Evolutionary conservation across 2,888 invertebrate species (phyloP).

Genomic region (Galerucella pusilla): DNA sequence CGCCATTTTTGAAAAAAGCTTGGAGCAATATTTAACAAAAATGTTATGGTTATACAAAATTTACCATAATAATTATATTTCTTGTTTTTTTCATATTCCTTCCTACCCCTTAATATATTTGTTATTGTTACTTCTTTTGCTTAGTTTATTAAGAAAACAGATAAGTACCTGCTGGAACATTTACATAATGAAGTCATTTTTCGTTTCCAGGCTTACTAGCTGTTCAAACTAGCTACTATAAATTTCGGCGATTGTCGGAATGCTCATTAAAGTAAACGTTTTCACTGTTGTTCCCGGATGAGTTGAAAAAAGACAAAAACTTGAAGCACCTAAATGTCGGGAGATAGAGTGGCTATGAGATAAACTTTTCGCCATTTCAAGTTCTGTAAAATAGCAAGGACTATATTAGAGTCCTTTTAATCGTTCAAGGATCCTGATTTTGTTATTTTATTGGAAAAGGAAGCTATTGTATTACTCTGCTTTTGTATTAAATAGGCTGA

Average conservation of each 20-base stretch:
- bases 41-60: too few species aligned
- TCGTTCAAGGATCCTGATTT: neutral
- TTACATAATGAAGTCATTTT: constrained; percentile 31
- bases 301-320: constrained; percentile 39
- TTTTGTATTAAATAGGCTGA: neutral
- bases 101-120: too few species aligned
- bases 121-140: neutral
- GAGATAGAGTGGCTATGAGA: constrained; percentile 32
- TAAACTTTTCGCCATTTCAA: constrained; percentile 38
- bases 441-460: neutral
- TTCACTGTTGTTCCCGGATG: constrained; percentile 41
- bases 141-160: constrained; percentile 1
- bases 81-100: too few species aligned
- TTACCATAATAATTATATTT: too few species aligned
- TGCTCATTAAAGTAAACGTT: constrained; percentile 44
- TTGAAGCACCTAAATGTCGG: constrained; percentile 30
- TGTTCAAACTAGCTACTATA: constrained; percentile 27
- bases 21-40: too few species aligned
- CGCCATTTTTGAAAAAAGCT: too few species aligned
- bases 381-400: constrained; percentile 34
- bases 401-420: constrained; percentile 25
- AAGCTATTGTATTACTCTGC: neutral
- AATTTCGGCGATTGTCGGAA: constrained; percentile 41
- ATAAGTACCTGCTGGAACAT: constrained; percentile 1
- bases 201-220: constrained; percentile 20